These are phyloP conservation scores for Apoda limacodes DNA, from an alignment of 2,888 invertebrate genomes.

Conservation along the genomic window DNA sequence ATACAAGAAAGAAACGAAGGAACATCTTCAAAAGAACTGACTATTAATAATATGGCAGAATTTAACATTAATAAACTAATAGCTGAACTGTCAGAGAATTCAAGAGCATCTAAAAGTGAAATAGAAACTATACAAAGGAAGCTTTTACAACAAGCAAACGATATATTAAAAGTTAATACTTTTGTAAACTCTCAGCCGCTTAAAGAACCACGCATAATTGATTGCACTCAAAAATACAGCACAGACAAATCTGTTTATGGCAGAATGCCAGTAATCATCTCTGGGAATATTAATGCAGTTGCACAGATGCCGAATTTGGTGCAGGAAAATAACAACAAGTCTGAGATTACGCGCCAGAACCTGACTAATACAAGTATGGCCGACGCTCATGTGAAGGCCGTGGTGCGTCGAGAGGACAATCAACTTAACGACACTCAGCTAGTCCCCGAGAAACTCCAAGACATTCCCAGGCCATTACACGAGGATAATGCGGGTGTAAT, in stretches of 20 bases:
- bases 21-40: conserved; percentile 21
- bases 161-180: conserved; percentile 60
- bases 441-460: conserved; percentile 59
- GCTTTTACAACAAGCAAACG: conserved; percentile 55
- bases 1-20: conserved; percentile 11
- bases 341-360: conserved; percentile 29
- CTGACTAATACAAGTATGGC: conserved; percentile 23
- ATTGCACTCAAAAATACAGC: conserved; percentile 42
- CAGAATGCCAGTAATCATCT: conserved; percentile 34
- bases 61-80: conserved; percentile 57
- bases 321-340: conserved; percentile 25
- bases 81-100: conserved; percentile 56
- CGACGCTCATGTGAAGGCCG: conserved; percentile 24
- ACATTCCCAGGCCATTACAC: conserved; percentile 30
- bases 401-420: conserved; percentile 30
- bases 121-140: conserved; percentile 57
- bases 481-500: conserved; percentile 38
- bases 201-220: conserved; percentile 40
- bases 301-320: conserved; percentile 16
- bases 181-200: conserved; percentile 39
- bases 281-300: conserved; percentile 31
- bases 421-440: conserved; percentile 49
- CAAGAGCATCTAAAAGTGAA: conserved; percentile 52
- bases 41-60: conserved; percentile 35
- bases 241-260: conserved; percentile 43